Evolutionary conservation across 2,113 vertebrate genomes (phyloP), one percentile per base, ranked within the genome.

Genomic region (Seriola quinqueradiata): DNA sequence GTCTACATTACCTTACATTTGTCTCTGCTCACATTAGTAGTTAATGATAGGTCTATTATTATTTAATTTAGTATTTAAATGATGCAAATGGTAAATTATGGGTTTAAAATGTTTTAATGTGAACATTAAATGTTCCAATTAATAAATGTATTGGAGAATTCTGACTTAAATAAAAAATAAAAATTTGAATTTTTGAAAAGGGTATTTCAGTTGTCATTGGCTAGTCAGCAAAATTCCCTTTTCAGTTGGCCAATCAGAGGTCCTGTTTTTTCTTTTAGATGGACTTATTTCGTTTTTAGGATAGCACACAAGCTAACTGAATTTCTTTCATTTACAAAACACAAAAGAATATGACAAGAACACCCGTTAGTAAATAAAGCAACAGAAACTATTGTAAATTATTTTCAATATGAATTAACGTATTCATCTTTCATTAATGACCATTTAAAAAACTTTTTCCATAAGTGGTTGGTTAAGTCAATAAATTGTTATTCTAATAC

Each of bases 101-200:
- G 42, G n/a, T 61, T 70, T 71, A n/a, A 32, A 70, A 21, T 3
- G 46, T 59, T 71, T 72, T 21, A 74, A 66, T 14, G 12, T 61
- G 54, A 54, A 73, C 34, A 73, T 66, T 55, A 38, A 50, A 74
- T 70, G 40, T 57, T 50, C 19, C 19, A 25, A 5, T 28, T 19
- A 55, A 48, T 77, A 63, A 19, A 63, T 85, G 52, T 85, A 68
- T 64, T 74, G 3, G 65, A 23, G 0, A 57, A 58, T 60, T 79
- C 11, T 73, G 36, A 7, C 4, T 25, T 25, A 25, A 25, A 25
- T 25, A 25, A 25, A 25, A 25, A 1, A 25, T 81, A 84, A 70
- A 90, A 50, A 65, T 16, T 34, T 21, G 38, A 55, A 4, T 80
- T 79, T 79, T 57, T 14, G 12, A 67, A 59, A 70, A 32, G 36